A percentile compares a stretch with the other conserved stretches of the same genome.
Evolutionary conservation across 2,888 invertebrate genomes (phyloP).

Genomic region (Callosobruchus maculatus): DNA sequence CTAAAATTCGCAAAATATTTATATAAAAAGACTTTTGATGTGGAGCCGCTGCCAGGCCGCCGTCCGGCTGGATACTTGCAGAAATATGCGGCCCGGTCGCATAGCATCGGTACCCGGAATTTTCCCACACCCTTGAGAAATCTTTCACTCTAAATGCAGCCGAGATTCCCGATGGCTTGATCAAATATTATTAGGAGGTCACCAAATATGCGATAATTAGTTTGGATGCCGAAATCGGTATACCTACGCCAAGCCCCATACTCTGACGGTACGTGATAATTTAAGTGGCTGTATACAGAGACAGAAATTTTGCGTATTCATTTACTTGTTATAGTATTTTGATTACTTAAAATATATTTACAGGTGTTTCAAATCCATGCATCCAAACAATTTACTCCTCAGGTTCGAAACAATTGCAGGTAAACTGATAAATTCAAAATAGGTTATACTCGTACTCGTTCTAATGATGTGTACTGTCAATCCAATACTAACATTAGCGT

Average conservation of each 20-base stretch:
- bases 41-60: slow-evolving; percentile 15
- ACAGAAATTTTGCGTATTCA: too few species aligned
- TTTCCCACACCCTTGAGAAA: slow-evolving; percentile 28
- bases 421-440: too few species aligned
- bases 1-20: slow-evolving; percentile 33
- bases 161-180: slow-evolving; percentile 3
- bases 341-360: too few species aligned
- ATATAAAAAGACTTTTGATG: slow-evolving; percentile 33
- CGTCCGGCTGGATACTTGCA: slow-evolving; percentile 13
- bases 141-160: background rate
- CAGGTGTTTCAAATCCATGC: too few species aligned
- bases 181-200: slow-evolving; percentile 24
- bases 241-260: background rate
- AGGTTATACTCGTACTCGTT: too few species aligned
- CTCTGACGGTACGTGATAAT: too few species aligned
- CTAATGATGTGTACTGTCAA: too few species aligned
- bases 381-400: too few species aligned
- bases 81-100: slow-evolving; percentile 26
- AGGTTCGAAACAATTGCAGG: too few species aligned
- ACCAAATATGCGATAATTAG: slow-evolving; percentile 25
- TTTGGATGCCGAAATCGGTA: background rate
- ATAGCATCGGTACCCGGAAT: slow-evolving; percentile 17
- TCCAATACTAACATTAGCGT: too few species aligned
- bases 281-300: too few species aligned
- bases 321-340: too few species aligned